These are phyloP conservation scores for Eidolon dupreanum DNA, from an alignment of 2,797 vertebrate genomes.

Conservation along the genomic window DNA sequence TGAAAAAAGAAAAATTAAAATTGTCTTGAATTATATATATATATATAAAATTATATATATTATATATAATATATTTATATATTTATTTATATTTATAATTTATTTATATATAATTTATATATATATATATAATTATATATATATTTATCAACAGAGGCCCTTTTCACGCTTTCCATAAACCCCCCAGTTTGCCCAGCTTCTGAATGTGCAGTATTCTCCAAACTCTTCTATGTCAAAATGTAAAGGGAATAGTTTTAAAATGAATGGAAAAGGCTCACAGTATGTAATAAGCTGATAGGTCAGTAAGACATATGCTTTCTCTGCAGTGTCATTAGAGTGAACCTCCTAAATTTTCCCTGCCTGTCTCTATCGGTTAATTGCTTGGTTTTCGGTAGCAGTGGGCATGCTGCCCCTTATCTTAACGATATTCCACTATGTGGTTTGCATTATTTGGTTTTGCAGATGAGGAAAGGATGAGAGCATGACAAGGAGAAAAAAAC, in stretches of 20 bases:
- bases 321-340: rapidly evolving
- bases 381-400: background rate
- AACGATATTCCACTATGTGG: background rate
- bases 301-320: rapidly evolving
- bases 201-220: background rate
- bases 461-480: background rate
- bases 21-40: background rate
- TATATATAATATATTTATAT: too few relatives aligned
- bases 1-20: background rate
- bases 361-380: background rate
- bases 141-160: background rate
- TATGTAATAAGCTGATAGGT: background rate
- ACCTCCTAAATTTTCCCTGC: background rate
- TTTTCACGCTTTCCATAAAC: background rate
- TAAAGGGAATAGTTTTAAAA: background rate
- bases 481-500: background rate
- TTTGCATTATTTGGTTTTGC: slow-evolving; percentile 9
- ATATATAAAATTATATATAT: too few relatives aligned
- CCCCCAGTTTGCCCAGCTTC: background rate
- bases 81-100: too few relatives aligned
- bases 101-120: too few relatives aligned
- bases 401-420: background rate
- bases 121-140: too few relatives aligned
- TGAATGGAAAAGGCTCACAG: background rate
- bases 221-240: background rate